Percentiles rank a stretch among this genome's conserved stretches.
These are phyloP conservation scores for Cyanoderma ruficeps DNA, from an alignment of 2,113 vertebrate genomes.

Conservation along the genomic window DNA sequence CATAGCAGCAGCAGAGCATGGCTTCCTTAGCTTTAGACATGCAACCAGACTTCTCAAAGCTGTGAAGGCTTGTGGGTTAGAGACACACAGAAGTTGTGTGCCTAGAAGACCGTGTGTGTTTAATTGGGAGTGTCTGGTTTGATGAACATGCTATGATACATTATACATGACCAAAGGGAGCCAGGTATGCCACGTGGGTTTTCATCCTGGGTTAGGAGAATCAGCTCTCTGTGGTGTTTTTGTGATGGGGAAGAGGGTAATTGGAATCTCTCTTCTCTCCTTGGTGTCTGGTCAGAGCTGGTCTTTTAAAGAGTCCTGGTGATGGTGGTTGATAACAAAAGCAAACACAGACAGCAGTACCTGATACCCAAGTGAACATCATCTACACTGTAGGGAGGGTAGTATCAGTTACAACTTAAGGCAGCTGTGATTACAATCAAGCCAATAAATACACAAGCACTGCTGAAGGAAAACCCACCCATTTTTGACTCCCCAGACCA, in stretches of 20 bases:
- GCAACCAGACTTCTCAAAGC: background rate
- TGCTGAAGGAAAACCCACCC: background rate
- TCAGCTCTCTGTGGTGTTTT: background rate
- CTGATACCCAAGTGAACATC: background rate
- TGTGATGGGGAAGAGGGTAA: background rate
- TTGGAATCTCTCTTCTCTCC: background rate
- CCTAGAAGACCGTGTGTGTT: background rate
- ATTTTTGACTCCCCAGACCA: background rate
- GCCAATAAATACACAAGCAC: background rate
- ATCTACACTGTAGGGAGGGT: background rate
- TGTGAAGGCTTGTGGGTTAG: fast-evolving
- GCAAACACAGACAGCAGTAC: conserved; percentile 20
- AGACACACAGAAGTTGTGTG: background rate
- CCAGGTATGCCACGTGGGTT: background rate
- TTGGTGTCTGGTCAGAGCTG: background rate
- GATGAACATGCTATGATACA: fast-evolving
- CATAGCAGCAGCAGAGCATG: fast-evolving
- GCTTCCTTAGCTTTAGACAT: background rate
- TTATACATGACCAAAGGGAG: background rate
- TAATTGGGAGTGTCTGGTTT: background rate
- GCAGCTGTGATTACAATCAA: conserved; percentile 48
- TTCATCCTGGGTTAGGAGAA: background rate
- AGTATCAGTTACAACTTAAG: conserved; percentile 34
- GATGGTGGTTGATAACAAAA: conserved; percentile 24
- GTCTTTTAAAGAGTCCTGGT: conserved; percentile 1